Base-by-base conservation (phyloP, 2,797 vertebrate species). In the Thalassophryne amazonica region DNA sequence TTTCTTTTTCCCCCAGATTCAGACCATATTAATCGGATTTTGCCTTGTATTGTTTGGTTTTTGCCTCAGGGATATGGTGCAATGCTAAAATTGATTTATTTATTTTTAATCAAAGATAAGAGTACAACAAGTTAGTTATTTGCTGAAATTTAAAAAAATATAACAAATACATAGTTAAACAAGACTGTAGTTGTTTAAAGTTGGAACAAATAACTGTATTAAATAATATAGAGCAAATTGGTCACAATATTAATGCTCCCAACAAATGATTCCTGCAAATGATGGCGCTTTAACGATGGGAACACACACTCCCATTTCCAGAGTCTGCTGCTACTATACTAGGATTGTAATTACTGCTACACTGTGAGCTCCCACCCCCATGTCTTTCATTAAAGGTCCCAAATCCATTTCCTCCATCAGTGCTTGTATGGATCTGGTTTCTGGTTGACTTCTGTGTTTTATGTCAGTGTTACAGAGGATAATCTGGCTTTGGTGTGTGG, bases 321-420 rank as follows among this genome's bases (percentile, higher is more conserved):
- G 27, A 48, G 36, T 46, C 58, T 28, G 20, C 29, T 35, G 47
- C 34, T 39, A 42, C 61, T 7, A 33, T n/a, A n/a, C n/a, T n/a
- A 20, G 22, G 33, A 24, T 52, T 18, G 7, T 69, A 78, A 81
- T 83, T 74, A 69, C 73, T 6, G 23, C 49, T 69, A 68, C 65
- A 54, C 76, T 71, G 30, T 6, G 4, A 68, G 39, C 27, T 61
- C 28, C 60, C 54, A 15, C 35, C 53, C 61, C 55, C 39, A 69
- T 55, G 68, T 43, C 42, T 77, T 58, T 66, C 60, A 73, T 81
- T 75, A 71, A 73, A 79, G 53, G 46, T 59, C 66, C 49, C 69
- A 52, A 61, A 80, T 66, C 58, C 48, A 72, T 81, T 85, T 69
- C 40, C 64, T 48, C 77, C 88, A 82, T 84, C 66, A 84, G 65